Base-by-base conservation (phyloP, 2,797 vertebrate genomes). In the Uromys caudimaculatus region DNA sequence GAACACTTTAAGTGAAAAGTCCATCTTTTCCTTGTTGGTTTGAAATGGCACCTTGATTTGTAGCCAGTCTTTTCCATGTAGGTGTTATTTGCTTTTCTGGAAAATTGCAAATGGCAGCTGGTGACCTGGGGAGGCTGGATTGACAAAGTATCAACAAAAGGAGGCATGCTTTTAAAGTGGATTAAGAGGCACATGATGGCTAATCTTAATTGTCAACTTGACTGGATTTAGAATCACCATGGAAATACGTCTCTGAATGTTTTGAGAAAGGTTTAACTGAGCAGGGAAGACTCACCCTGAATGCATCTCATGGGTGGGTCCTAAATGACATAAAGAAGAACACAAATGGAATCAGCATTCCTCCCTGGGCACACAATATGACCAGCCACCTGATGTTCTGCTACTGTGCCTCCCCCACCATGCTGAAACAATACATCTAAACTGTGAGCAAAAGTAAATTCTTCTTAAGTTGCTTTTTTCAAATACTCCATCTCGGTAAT, bases 1-100 rank as follows among this genome's bases (percentile, higher is more conserved):
- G 67, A 87, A 73, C 16, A 41, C n/a, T 93, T 67, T 95, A 60
- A 83, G 21, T 89, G 67, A 73, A 91, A 89, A 91, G 38, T 94
- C 29, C 67, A 0, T 84, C 50, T 92, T 69, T 44, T 50, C 52
- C n/a, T 32, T 52, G 21, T 82, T 32, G 32, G 67, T 58, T 94
- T 95, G 85, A 93, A 91, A 89, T 52, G 21, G 23, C 84, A 64
- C 77, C 71, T 85, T 94, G 90, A 81, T 93, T 91, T 94, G 44
- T 88, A 79, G 77, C n/a, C 9, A 52, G 54, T 58, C 82, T 97
- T 95, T 69, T 89, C 32, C 27, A 3, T 13, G 24, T 90, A 41
- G 35, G 32, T n/a, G 14, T 91, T 89, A 75, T 77, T 62, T 91
- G 75, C 67, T 75, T 91, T 95, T 89, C 67, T 88, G 38, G 85